Evolutionary conservation across 2,888 invertebrate species (phyloP).

Genomic region (Onchidella celtica): DNA sequence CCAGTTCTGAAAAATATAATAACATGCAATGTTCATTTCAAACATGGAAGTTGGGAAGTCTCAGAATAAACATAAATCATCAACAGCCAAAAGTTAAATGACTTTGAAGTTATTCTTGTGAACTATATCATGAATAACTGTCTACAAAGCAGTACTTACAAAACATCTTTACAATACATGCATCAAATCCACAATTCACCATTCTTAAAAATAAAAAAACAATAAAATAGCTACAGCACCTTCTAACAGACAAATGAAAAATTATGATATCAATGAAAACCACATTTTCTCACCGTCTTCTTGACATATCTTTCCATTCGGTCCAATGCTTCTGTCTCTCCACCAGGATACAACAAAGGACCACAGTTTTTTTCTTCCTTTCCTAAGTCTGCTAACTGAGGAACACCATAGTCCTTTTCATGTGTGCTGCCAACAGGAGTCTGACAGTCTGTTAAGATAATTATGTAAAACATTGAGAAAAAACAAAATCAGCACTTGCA

Average conservation of each 20-base stretch:
- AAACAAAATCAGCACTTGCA: background rate
- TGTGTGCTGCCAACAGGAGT: slow-evolving; percentile 83
- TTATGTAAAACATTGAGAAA: background rate
- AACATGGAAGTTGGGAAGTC: slow-evolving; percentile 15
- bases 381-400: slow-evolving; percentile 82
- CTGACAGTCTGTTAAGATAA: slow-evolving; percentile 67
- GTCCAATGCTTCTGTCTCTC: slow-evolving; percentile 87
- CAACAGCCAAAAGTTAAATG: too few relatives aligned
- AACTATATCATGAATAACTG: too few relatives aligned
- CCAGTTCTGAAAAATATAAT: slow-evolving; percentile 88
- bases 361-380: slow-evolving; percentile 78
- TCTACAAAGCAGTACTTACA: too few relatives aligned
- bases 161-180: too few relatives aligned
- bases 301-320: slow-evolving; percentile 84
- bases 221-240: too few relatives aligned
- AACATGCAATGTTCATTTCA: too few relatives aligned
- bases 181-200: too few relatives aligned
- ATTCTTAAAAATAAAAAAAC: too few relatives aligned
- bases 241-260: too few relatives aligned
- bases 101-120: too few relatives aligned
- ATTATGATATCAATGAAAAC: too few relatives aligned
- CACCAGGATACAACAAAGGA: slow-evolving; percentile 88
- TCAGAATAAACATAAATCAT: too few relatives aligned
- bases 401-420: slow-evolving; percentile 82
- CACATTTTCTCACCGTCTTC: slow-evolving; percentile 67